Percentiles rank a stretch among this genome's conserved stretches.
phyloP scores from a whole-genome alignment of 2,797 vertebrate species.

The Neosilurus hyrtlii region DNA sequence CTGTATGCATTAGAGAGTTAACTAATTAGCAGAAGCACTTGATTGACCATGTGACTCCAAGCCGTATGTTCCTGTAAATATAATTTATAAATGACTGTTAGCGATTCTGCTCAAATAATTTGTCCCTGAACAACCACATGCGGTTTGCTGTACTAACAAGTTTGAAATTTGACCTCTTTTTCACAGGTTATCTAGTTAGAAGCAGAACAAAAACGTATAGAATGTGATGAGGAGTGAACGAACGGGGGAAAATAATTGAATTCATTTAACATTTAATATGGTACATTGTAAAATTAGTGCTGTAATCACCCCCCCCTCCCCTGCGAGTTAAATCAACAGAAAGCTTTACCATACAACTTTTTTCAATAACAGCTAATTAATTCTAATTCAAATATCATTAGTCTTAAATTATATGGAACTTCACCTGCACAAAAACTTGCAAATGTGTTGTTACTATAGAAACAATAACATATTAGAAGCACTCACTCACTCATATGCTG shows the following conservation, averaged over 20 bases:
- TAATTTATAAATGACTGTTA: constrained; percentile 18
- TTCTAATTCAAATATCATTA: neutral
- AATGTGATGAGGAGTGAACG: neutral
- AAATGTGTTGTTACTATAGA: too few species aligned
- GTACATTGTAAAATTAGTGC: neutral
- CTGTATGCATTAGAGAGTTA: constrained; percentile 13
- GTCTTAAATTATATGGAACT: neutral
- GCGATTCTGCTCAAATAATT: neutral
- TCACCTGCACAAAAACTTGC: neutral
- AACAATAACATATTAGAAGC: too few species aligned
- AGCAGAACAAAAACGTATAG: neutral
- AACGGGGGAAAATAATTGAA: neutral
- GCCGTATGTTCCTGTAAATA: constrained; percentile 35
- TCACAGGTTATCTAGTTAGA: neutral
- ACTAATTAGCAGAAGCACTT: constrained; percentile 10
- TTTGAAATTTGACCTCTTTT: neutral
- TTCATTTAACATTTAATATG: neutral
- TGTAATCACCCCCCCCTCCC: neutral
- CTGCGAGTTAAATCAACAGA: neutral
- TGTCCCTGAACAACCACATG: constrained; percentile 18
- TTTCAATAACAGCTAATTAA: neutral
- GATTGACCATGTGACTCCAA: constrained; percentile 27
- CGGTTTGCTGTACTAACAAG: neutral
- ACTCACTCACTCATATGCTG: too few species aligned
- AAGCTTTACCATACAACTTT: neutral